Conservation (phyloP, 2,113 vertebrate species). For the Pleuronectes platessa region DNA sequence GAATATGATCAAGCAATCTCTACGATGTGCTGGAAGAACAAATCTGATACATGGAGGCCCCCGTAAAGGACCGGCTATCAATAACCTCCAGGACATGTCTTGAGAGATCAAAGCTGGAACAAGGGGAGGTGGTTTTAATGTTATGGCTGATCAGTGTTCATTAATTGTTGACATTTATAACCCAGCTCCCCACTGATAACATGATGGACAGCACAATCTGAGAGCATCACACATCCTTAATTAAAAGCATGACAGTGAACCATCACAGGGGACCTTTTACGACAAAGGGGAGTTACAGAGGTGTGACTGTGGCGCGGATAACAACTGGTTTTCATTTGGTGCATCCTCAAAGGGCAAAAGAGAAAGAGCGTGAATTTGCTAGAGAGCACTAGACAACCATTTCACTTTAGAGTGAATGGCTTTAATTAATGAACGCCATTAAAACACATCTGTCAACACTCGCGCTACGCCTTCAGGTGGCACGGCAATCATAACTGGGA, state of each 20-base stretch:
- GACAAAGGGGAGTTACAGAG: background rate
- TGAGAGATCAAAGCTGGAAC: background rate
- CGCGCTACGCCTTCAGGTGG: slow-evolving; percentile 62
- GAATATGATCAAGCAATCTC: too few species aligned
- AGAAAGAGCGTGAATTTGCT: slow-evolving; percentile 12
- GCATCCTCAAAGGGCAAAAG: background rate
- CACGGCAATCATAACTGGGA: slow-evolving; percentile 51
- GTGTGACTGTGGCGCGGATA: slow-evolving; percentile 2
- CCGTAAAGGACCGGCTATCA: too few species aligned
- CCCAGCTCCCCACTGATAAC: background rate
- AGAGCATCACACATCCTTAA: slow-evolving; percentile 6
- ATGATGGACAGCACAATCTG: slow-evolving; percentile 12
- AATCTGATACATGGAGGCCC: too few species aligned
- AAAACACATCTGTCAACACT: slow-evolving; percentile 68
- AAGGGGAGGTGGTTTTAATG: background rate
- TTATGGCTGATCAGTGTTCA: background rate
- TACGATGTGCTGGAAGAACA: too few species aligned
- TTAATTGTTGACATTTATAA: slow-evolving; percentile 9
- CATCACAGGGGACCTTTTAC: background rate
- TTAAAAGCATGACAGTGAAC: slow-evolving; percentile 32
- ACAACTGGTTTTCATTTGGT: background rate
- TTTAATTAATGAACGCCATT: slow-evolving; percentile 66
- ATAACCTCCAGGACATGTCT: background rate
- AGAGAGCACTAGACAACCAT: slow-evolving; percentile 27
- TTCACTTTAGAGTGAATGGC: slow-evolving; percentile 46